Evolutionary conservation across 2,888 invertebrate genomes (phyloP), one percentile per base, ranked within the genome.

Genomic region (Drosophila colorata): DNA sequence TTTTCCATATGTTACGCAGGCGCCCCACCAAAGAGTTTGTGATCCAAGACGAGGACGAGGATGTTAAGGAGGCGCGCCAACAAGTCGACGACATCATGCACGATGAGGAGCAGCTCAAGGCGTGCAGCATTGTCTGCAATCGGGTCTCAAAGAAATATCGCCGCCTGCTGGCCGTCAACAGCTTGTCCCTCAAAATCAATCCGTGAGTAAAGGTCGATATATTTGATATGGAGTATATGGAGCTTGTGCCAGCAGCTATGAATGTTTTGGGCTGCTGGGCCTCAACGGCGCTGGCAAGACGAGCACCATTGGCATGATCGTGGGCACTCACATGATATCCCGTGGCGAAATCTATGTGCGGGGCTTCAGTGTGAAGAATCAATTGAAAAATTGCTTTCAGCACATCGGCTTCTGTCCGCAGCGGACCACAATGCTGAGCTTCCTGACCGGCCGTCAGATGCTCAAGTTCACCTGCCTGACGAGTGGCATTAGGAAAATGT

Each of bases 271-370:
- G 5, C 91, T 97, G 40, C 92, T 97, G 38, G 96, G 97, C 0
- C 94, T 96, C 0, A 97, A 97, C 90, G 97, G 97, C 1, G 96
- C 97, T 0, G 97, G 97, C 0, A 97, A 97, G 91, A 96, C 96
- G 0, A 95, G 95, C 2, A 97, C 97, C 0, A 97, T 98, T 90
- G 95, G 96, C 91, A 96, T 97, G 95, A 92, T 97, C 72, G 96
- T 97, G 60, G 97, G 97, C 0, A 96, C 96, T 86, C 95, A 95
- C 77, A 90, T 91, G 4, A 93, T 96, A 9, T 94, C 95, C 0
- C 93, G 93, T 37, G 97, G 97, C 0, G 94, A 95, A 63, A 95
- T 95, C 2, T 95, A 93, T 91, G 93, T 97, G 13, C 92, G 93
- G 68, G 94, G 94, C 1, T 78, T 92, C 48, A 93, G 93, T 1